Base-by-base conservation (phyloP, 2,113 vertebrate genomes). In the Dolichallabes microphthalmus region DNA sequence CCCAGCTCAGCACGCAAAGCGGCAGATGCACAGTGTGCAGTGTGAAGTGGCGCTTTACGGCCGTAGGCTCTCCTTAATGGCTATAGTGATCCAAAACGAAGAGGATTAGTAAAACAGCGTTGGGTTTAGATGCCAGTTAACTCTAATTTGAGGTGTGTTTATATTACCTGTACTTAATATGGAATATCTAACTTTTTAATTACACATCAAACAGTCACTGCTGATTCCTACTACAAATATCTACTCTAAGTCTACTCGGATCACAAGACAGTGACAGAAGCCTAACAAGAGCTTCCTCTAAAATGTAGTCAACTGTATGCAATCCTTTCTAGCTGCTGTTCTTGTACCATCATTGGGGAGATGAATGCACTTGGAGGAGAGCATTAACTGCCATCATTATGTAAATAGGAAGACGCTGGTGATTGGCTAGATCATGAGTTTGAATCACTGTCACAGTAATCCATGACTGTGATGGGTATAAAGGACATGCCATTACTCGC, bases 1-100 rank as follows among this genome's bases (percentile, higher is more conserved):
- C 89, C 91, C 87, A 85, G 94, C 93, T 94, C 93, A 82, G 92
- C 93, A 94, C 92, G 92, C 90, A 90, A 92, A 94, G 88, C 91
- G 91, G 90, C 89, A 94, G 92, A 93, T 88, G 89, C 91, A 93
- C 92, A 93, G 95, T 94, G 94, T 89, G 85, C 87, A 84, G 90
- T 89, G 90, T 87, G 88, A 91, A 91, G 88, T 90, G 87, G 30
- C 80, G 55, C 85, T 91, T 89, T 89, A 68, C 85, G 87, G 90
- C 88, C 55, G 60, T 83, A 74, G 61, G 61, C 83, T 85, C 58
- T 85, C 60, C 75, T 84, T 61, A 78, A 83, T 85, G 30, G 50
- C 61, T 78, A 71, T 85, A 78, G 74, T 78, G 83, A 78, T 85
- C 60, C 30, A 55, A 61, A 53, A 39, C 14, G 22, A 83, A 58